Evolutionary conservation across 2,113 vertebrate genomes (phyloP).

Genomic region (Tringa solitaria): DNA sequence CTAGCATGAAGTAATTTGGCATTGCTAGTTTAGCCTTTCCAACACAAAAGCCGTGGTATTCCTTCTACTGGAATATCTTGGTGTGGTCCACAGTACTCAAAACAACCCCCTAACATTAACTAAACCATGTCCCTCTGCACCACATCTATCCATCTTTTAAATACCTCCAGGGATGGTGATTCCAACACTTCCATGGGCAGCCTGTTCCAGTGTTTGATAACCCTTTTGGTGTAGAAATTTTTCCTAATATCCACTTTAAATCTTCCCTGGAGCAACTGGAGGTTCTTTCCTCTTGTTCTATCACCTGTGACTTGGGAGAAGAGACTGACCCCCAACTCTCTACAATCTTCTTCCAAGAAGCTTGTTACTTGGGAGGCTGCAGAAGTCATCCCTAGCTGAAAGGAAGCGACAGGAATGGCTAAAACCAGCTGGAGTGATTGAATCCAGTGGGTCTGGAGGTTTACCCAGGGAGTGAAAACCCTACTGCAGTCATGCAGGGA

Average conservation of each 20-base stretch:
- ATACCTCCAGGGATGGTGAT: neutral
- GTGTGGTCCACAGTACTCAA: neutral
- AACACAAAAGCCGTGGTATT: neutral
- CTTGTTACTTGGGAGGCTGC: neutral
- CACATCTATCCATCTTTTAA: neutral
- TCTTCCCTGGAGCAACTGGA: neutral
- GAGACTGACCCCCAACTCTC: neutral
- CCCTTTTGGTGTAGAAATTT: neutral
- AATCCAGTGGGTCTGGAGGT: neutral
- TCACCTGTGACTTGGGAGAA: neutral
- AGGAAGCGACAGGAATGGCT: neutral
- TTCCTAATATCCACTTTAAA: neutral
- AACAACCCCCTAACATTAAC: neutral
- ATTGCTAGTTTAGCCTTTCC: neutral
- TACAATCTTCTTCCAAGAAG: neutral
- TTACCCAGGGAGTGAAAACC: neutral
- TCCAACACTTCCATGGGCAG: neutral
- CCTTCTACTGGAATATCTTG: neutral
- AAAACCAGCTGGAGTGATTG: neutral
- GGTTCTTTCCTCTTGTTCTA: neutral
- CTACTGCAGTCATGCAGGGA: rapidly evolving
- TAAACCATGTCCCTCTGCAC: neutral
- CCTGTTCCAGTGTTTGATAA: neutral
- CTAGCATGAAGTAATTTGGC: neutral
- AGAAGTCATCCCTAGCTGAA: neutral